Conservation (phyloP, 1,140 invertebrate species). For the Parasteatoda tepidariorum region DNA sequence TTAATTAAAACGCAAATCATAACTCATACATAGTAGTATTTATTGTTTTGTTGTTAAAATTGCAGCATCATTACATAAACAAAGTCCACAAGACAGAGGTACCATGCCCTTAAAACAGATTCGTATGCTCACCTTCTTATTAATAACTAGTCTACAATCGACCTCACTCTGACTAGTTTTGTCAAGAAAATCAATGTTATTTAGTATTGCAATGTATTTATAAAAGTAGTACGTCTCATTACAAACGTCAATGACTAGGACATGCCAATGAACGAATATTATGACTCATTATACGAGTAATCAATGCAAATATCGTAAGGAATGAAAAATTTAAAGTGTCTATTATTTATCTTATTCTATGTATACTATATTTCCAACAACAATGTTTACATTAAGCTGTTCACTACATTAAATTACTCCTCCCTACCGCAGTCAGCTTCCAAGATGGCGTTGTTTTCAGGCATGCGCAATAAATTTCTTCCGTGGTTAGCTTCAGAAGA, state of each 20-base stretch:
- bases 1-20: no score
- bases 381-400: conserved; percentile 58
- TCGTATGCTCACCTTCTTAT: conserved; percentile 37
- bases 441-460: conserved; percentile 60
- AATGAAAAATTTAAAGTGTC: no score
- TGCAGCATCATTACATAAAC: no score
- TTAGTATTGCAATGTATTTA: conserved; percentile 8
- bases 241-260: conserved; percentile 58
- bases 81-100: no score
- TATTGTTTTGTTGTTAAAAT: no score
- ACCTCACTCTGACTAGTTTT: conserved; percentile 11
- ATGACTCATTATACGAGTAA: no score
- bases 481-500: conserved; percentile 42
- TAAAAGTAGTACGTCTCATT: conserved; percentile 25
- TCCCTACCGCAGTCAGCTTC: conserved; percentile 59
- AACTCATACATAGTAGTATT: no score
- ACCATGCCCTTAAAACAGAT: no score
- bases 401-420: conserved; percentile 57
- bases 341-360: conserved; percentile 24
- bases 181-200: conserved; percentile 3
- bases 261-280: conserved; percentile 60
- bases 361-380: conserved; percentile 39
- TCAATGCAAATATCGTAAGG: no score
- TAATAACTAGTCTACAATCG: conserved; percentile 17
- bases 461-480: conserved; percentile 58